phyloP scores from a whole-genome alignment of 2,888 invertebrate species.

The Plebejus argus region DNA sequence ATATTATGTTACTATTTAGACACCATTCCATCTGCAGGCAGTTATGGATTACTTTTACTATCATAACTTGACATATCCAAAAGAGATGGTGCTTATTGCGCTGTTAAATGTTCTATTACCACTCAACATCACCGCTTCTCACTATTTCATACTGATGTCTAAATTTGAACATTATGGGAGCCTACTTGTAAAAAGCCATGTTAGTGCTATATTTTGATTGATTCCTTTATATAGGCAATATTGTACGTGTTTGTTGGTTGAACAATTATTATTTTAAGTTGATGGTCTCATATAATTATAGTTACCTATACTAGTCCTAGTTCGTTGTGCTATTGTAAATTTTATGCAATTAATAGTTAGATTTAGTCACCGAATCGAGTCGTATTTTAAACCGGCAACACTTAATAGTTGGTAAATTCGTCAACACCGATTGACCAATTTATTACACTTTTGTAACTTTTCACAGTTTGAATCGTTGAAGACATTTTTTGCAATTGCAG shows the following conservation, averaged over 20 bases:
- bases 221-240: slow-evolving; percentile 28
- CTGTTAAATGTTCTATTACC: slow-evolving; percentile 27
- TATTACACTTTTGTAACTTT: slow-evolving; percentile 31
- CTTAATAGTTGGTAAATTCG: slow-evolving; percentile 14
- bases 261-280: slow-evolving; percentile 41
- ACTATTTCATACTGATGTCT: slow-evolving; percentile 22
- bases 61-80: slow-evolving; percentile 29
- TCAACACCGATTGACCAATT: slow-evolving; percentile 29
- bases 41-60: slow-evolving; percentile 14
- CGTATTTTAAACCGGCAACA: slow-evolving; percentile 11
- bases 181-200: slow-evolving; percentile 40
- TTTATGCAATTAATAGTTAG: slow-evolving; percentile 47
- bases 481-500: slow-evolving; percentile 23
- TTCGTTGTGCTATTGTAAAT: slow-evolving; percentile 67
- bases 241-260: slow-evolving; percentile 38
- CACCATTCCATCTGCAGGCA: slow-evolving; percentile 9
- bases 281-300: slow-evolving; percentile 52
- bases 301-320: slow-evolving; percentile 76
- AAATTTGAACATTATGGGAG: slow-evolving; percentile 35
- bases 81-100: slow-evolving; percentile 26
- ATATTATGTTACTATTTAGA: neutral
- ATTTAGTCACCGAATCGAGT: slow-evolving; percentile 33
- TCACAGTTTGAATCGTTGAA: slow-evolving; percentile 23
- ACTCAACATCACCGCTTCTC: slow-evolving; percentile 23
- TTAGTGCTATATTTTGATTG: slow-evolving; percentile 34